Base-by-base conservation (phyloP, 2,113 vertebrate species). In the Mormyrus lacerda region DNA sequence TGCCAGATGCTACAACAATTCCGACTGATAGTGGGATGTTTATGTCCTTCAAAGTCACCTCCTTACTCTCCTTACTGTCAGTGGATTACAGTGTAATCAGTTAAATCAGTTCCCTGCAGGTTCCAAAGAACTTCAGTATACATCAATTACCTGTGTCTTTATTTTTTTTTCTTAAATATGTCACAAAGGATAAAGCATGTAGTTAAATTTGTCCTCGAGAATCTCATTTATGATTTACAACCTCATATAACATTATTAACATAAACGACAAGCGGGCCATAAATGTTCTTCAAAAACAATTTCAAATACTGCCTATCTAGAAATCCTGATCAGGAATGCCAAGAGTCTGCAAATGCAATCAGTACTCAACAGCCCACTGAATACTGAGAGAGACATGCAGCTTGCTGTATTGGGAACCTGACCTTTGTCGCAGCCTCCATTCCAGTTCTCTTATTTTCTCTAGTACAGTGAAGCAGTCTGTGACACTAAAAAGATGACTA, bases 381-480 rank as follows among this genome's bases (percentile, higher is more conserved):
- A 21, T 69, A 31, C 61, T 84, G 85, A 58, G 69, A 10, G 87
- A 91, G 88, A 91, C 82, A 58, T 88, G 24, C 17, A 17, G 39
- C 92, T 92, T 89, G 91, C 91, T 92, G 91, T 90, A 93, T 93
- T 90, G 3, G 10, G 92, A 95, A 95, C 96, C 95, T 96, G 93
- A 90, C 93, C 91, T 90, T 92, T 87, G 88, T 89, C 47, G 84
- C 92, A 76, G 89, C 91, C 89, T 91, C 91, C 90, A 88, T 91
- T 92, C 92, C 91, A 92, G 94, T 95, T 93, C 88, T 91, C 92
- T 93, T 92, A 11, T 91, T 47, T 92, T 90, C 91, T 83, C 91
- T 53, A 88, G 91, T 88, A 90, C 91, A 93, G 89, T 39, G 91
- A 92, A 93, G 89, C 87, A 89, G 93, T 85, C 92, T 87, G 11